A percentile compares a stretch with the other conserved stretches of the same genome.
Conservation (phyloP, 2,888 invertebrate species). For the Hirtodrosophila trivittata region DNA sequence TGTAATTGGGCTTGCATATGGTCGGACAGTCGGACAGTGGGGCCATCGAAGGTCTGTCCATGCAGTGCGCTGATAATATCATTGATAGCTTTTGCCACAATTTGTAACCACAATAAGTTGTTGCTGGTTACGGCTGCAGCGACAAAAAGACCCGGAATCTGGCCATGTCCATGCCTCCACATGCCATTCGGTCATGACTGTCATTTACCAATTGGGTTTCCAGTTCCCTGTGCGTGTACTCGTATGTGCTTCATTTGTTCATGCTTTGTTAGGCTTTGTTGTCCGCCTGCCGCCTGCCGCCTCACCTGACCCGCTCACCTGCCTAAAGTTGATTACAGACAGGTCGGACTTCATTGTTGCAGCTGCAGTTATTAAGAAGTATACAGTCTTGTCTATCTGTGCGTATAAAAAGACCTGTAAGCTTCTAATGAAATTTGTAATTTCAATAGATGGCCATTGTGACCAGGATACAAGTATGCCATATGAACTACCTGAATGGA, state of each 20-base stretch:
- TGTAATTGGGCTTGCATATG: constrained; percentile 78
- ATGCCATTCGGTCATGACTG: constrained; percentile 18
- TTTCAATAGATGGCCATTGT: constrained; percentile 38
- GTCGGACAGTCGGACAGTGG: constrained; percentile 29
- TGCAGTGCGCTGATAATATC: constrained; percentile 67
- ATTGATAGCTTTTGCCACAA: constrained; percentile 78
- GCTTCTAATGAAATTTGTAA: constrained; percentile 44
- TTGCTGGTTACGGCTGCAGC: constrained; percentile 50
- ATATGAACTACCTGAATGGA: not conserved
- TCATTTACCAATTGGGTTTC: constrained; percentile 41
- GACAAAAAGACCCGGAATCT: constrained; percentile 36
- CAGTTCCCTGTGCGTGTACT: constrained; percentile 1
- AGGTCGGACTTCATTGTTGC: constrained; percentile 17
- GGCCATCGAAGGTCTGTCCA: constrained; percentile 18
- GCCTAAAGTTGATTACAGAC: constrained; percentile 37
- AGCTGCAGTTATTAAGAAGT: constrained; percentile 7
- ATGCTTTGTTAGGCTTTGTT: constrained; percentile 31
- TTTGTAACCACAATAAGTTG: constrained; percentile 78
- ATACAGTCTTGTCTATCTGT: too few relatives aligned
- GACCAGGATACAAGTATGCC: too few relatives aligned
- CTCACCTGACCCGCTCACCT: too few relatives aligned
- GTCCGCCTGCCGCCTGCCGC: too few relatives aligned
- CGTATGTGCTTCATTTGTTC: constrained; percentile 4
- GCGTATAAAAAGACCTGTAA: not conserved
- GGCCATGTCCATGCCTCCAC: too few relatives aligned